Evolutionary conservation across 1,140 invertebrate species (phyloP).

Genomic region (Oscheius sp.): DNA sequence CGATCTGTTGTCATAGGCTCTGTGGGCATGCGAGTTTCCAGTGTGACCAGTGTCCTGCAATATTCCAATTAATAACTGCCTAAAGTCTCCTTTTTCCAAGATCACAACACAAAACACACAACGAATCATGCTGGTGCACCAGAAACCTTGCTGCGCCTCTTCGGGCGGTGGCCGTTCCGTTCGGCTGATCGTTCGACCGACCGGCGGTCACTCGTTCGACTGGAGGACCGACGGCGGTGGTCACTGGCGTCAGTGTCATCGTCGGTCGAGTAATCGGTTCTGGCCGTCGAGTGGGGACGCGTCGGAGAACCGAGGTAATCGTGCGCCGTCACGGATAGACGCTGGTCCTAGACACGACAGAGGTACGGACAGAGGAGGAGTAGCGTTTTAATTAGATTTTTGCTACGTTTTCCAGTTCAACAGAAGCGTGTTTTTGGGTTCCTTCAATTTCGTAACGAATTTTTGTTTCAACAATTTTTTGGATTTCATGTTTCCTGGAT

Average conservation of each 20-base stretch:
- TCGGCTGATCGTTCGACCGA: neutral
- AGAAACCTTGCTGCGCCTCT: neutral
- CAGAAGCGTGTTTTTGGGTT: no score
- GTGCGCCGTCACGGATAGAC: neutral
- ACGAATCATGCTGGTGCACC: neutral
- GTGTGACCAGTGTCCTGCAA: neutral
- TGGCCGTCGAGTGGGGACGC: neutral
- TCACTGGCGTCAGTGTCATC: neutral
- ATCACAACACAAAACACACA: neutral
- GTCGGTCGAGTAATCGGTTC: neutral
- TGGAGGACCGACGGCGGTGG: neutral
- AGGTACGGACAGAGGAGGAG: neutral
- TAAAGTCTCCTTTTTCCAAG: neutral
- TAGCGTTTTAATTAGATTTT: neutral
- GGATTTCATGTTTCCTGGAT: no score
- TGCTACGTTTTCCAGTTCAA: no score
- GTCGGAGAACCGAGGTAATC: neutral
- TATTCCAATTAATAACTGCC: neutral
- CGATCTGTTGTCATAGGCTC: neutral
- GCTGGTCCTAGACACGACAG: constrained; percentile 10
- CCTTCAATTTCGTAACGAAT: no score
- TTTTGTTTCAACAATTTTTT: no score
- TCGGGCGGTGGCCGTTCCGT: neutral
- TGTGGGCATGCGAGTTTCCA: neutral
- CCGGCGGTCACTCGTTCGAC: neutral